Percentiles rank a stretch among this genome's conserved stretches.
Conservation (phyloP, 2,888 invertebrate genomes). For the Cyaniris semiargus region DNA sequence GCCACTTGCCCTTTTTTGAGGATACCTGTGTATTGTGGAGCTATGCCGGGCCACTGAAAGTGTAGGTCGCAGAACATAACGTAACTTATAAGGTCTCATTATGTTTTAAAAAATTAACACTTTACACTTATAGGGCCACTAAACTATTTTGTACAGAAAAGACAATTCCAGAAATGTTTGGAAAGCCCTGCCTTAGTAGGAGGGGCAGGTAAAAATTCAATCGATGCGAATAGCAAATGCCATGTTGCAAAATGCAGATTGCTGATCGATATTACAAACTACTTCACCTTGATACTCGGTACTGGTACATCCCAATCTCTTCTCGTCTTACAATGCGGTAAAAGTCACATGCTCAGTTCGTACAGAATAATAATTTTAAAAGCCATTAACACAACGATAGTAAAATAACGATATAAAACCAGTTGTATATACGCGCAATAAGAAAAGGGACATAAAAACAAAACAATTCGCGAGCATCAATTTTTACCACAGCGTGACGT, state of each 20-base stretch:
- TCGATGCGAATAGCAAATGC: background rate
- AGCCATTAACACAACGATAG: background rate
- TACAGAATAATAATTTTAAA: background rate
- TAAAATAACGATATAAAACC: background rate
- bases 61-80: background rate
- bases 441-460: background rate
- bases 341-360: background rate
- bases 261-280: background rate
- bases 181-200: background rate
- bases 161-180: background rate
- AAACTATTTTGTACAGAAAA: background rate
- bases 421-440: background rate
- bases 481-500: background rate
- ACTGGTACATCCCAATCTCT: background rate
- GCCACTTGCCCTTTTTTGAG: constrained; percentile 29
- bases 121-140: too few species aligned
- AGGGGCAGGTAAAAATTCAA: background rate
- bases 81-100: background rate
- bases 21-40: constrained; percentile 27
- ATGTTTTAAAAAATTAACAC: too few species aligned
- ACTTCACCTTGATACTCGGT: constrained; percentile 12
- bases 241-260: constrained; percentile 17
- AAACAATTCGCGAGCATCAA: constrained; percentile 10
- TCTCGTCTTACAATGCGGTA: background rate
- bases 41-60: background rate